Conservation (phyloP, 2,888 invertebrate species). For the Ophion costatus region DNA sequence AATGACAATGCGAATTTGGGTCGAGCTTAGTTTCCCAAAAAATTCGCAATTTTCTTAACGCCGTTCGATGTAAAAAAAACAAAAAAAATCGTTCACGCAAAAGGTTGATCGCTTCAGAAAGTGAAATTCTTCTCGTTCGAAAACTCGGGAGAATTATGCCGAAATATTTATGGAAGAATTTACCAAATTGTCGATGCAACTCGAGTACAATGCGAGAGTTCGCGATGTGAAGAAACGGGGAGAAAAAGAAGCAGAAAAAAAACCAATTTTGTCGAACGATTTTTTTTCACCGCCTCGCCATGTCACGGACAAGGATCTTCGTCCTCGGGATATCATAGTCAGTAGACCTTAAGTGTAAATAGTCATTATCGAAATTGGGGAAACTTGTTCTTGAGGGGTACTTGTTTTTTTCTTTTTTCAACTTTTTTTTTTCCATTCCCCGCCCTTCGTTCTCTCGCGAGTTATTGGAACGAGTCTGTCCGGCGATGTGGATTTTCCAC, state of each 20-base stretch:
- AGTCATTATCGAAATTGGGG: slow-evolving; percentile 43
- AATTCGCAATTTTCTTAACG: slow-evolving; percentile 7
- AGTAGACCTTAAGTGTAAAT: slow-evolving; percentile 66
- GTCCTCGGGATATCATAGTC: slow-evolving; percentile 50
- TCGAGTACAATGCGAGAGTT: no score
- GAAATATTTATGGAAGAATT: not conserved
- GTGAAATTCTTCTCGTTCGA: not conserved
- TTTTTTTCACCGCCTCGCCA: not conserved
- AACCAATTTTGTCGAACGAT: not conserved
- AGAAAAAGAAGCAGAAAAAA: not conserved
- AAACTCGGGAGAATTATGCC: not conserved
- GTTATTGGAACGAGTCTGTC: slow-evolving; percentile 11
- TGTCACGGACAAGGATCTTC: not conserved
- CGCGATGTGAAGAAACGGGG: no score
- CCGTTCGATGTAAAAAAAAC: not conserved
- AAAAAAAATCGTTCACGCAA: not conserved
- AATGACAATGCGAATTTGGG: slow-evolving; percentile 5
- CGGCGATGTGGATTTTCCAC: slow-evolving; percentile 52
- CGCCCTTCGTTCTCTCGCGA: slow-evolving; percentile 25
- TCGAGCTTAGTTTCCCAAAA: not conserved
- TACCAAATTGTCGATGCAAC: not conserved
- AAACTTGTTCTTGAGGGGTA: not conserved
- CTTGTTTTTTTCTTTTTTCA: not conserved
- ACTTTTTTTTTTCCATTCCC: slow-evolving; percentile 13
- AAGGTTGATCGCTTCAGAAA: not conserved